Base-by-base conservation (phyloP, 2,888 invertebrate genomes). In the Diloba caeruleocephala region DNA sequence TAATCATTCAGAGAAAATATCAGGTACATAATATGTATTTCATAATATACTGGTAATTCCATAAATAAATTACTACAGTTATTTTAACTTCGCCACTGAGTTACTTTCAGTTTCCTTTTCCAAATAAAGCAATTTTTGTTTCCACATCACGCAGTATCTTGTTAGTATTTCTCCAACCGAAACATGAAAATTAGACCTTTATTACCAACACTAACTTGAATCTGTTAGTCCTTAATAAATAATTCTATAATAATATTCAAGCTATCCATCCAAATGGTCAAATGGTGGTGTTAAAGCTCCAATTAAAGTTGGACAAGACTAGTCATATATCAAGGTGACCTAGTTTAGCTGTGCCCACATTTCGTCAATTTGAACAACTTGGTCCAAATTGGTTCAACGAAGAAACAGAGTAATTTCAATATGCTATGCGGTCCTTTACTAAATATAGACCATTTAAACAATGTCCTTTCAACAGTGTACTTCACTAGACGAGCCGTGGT, bases 261-360 rank as follows among this genome's bases (percentile, higher is more conserved):
- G 26, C 39, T 38, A 63, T 70, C 28, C 59, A 56, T 58, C 54
- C 19, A 49, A 42, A 42, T 42, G 36, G 57, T 32, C 50, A 61
- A 73, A 73, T 57, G 26, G 43, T 55, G 19, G 74, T 58, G 51
- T 49, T 59, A 61, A 58, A 63, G 50, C 55, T 53, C 54, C 57
- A 59, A 71, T 71, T 72, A 76, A 72, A 72, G 55, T 63, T 56
- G 37, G 36, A 59, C 50, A 37, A 57, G 60, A 51, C 59, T 55
- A 39, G 73, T 66, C 76, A 79, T 80, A 71, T 71, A 76, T 82
- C 79, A 80, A 77, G 49, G 52, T 74, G 75, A 74, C 81, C 81
- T 49, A 79, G 54, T 69, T 79, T 46, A n/a, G 28, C 19, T 25
- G 31, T 32, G 62, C 57, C 46, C 43, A 68, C 32, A 21, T 37